A percentile compares a stretch with the other conserved stretches of the same genome.
Evolutionary conservation across 2,888 invertebrate genomes (phyloP).

Genomic region (Trachelus tabidus): DNA sequence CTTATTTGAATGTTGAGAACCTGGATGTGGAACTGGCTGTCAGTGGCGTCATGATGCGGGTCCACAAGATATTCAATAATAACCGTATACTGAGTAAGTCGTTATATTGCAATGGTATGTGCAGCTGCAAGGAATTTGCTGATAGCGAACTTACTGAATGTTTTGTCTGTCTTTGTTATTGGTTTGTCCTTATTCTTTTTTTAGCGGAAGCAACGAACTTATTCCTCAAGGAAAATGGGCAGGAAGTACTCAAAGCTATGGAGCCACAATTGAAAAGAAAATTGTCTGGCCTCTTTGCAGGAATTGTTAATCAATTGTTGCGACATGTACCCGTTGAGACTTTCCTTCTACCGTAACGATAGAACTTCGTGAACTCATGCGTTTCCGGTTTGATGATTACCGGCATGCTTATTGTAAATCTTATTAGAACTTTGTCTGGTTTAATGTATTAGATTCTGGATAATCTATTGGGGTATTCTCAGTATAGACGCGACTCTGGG

Average conservation of each 20-base stretch:
- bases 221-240: slow-evolving; percentile 77
- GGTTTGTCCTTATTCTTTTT: slow-evolving; percentile 37
- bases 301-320: slow-evolving; percentile 75
- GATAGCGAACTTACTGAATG: not conserved
- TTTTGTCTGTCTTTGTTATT: slow-evolving; percentile 6
- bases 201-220: slow-evolving; percentile 79
- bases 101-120: not conserved
- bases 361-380: not conserved
- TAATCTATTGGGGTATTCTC: not conserved
- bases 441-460: not conserved
- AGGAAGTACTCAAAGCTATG: slow-evolving; percentile 77
- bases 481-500: not conserved
- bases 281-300: slow-evolving; percentile 72
- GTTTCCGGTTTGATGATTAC: not conserved
- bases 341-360: slow-evolving; percentile 68
- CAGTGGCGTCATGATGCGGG: slow-evolving; percentile 73
- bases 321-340: slow-evolving; percentile 73
- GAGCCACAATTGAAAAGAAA: slow-evolving; percentile 76
- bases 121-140: not conserved
- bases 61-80: slow-evolving; percentile 76
- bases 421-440: not conserved
- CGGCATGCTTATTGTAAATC: not conserved
- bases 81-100: slow-evolving; percentile 77
- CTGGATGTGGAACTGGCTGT: slow-evolving; percentile 73
- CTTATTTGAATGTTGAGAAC: slow-evolving; percentile 73